phyloP scores from a whole-genome alignment of 23 tunicate species.

The Ascidia mentula region DNA sequence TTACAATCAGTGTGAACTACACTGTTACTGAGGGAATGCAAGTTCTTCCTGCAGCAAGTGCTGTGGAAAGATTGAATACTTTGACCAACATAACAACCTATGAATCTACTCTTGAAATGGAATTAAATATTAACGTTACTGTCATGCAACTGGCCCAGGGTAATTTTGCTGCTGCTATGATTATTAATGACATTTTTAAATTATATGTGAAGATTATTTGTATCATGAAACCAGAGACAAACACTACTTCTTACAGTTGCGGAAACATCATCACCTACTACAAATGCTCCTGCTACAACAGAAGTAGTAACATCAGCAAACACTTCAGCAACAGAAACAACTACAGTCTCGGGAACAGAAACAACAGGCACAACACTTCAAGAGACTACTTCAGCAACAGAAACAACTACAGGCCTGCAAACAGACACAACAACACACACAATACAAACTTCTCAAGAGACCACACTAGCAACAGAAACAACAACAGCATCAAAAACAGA shows the following conservation, averaged over 20 bases:
- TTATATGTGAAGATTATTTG: neutral
- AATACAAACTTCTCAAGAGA: too few species aligned
- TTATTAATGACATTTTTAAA: neutral
- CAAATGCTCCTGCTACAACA: too few species aligned
- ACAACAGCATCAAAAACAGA: neutral
- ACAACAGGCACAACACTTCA: too few species aligned
- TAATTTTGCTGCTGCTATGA: neutral
- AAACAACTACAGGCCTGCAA: neutral
- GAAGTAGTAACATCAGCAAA: too few species aligned
- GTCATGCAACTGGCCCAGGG: neutral
- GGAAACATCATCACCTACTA: too few species aligned
- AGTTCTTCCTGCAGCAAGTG: neutral
- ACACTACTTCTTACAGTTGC: neutral
- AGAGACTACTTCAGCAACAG: too few species aligned
- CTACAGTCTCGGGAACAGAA: too few species aligned
- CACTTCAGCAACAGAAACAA: too few species aligned
- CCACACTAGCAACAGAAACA: neutral
- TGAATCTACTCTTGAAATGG: neutral
- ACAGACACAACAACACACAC: neutral
- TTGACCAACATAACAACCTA: neutral
- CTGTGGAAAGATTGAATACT: neutral
- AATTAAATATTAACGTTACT: neutral
- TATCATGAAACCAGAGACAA: neutral
- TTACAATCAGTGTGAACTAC: neutral
- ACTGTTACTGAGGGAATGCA: neutral